These are phyloP conservation scores for Sander lucioperca DNA, from an alignment of 2,113 vertebrate species.

Conservation along the genomic window DNA sequence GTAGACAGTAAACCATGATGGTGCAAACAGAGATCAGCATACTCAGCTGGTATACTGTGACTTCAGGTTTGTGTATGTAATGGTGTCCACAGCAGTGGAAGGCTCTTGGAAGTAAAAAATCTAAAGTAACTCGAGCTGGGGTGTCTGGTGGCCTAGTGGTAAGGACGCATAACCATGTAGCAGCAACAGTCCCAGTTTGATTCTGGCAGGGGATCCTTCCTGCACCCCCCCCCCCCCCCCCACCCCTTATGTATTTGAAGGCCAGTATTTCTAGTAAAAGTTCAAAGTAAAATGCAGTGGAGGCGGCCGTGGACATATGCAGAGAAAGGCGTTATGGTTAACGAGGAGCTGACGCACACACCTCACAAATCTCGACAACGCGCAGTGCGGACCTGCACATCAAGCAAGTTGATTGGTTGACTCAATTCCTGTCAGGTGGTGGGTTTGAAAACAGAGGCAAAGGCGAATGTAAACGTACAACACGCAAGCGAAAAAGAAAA, in stretches of 20 bases:
- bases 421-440: no score
- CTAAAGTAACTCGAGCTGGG: not conserved
- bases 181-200: no score
- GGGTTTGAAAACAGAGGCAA: no score
- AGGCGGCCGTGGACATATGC: not conserved
- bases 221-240: no score
- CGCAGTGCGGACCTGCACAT: not conserved
- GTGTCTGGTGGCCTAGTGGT: not conserved
- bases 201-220: no score
- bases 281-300: not conserved
- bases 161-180: no score
- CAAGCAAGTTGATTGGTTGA: not conserved
- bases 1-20: not conserved
- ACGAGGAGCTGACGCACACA: not conserved
- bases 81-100: not conserved
- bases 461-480: no score
- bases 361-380: not conserved
- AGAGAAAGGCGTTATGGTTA: not conserved
- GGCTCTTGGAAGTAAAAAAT: not conserved
- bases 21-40: not conserved
- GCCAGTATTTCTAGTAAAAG: no score
- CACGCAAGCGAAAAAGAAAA: not conserved
- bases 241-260: no score
- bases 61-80: not conserved
- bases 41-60: no score